Conservation (phyloP, 35 echinoderm and acorn worm genomes). For the Ophiothrix spiculata region DNA sequence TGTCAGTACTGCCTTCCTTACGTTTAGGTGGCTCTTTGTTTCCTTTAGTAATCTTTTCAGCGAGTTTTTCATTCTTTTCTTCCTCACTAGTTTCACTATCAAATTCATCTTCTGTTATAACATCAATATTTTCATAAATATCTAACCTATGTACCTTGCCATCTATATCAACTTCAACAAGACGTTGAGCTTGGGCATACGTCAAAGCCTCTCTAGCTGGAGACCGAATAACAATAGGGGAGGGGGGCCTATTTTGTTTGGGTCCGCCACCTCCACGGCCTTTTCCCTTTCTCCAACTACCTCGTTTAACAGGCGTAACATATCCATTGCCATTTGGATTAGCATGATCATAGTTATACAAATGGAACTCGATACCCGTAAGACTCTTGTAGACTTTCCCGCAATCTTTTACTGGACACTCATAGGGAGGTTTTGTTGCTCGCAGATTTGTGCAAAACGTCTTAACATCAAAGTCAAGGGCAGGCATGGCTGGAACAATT, state of each 20-base stretch:
- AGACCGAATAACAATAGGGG: constrained; percentile 74
- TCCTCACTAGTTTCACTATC: constrained; percentile 84
- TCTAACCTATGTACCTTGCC: constrained; percentile 82
- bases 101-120: constrained; percentile 87
- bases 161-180: constrained; percentile 97
- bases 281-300: constrained; percentile 71
- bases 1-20: constrained; percentile 49
- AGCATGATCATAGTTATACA: constrained; percentile 87
- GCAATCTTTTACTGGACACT: constrained; percentile 93
- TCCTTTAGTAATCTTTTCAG: constrained; percentile 46
- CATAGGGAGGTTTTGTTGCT: constrained; percentile 96
- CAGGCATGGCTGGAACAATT: constrained; percentile 63
- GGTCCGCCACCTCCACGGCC: constrained; percentile 19
- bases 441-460: constrained; percentile 92
- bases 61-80: constrained; percentile 71
- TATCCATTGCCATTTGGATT: constrained; percentile 81
- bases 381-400: constrained; percentile 84
- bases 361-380: constrained; percentile 89
- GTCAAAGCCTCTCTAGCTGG: constrained; percentile 85
- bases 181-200: constrained; percentile 96
- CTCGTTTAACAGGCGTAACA: constrained; percentile 59
- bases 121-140: constrained; percentile 95
- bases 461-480: constrained; percentile 86
- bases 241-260: constrained; percentile 56
- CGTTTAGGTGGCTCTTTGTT: constrained; percentile 41